phyloP scores from a whole-genome alignment of 2,888 invertebrate species.

The Plutella xylostella region DNA sequence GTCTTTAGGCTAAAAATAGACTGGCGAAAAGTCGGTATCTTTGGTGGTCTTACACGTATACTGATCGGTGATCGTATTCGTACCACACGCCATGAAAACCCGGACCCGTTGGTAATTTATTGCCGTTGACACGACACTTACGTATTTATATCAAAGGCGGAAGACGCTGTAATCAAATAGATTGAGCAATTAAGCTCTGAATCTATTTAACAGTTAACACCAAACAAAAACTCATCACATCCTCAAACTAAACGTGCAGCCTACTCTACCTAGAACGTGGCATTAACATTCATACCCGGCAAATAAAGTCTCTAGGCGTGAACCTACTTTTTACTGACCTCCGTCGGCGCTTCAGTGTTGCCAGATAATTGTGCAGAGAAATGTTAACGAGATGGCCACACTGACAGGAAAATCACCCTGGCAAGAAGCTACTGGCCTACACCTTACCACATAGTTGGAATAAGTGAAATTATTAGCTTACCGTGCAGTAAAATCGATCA shows the following conservation, averaged over 20 bases:
- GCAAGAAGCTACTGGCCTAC: constrained; percentile 7
- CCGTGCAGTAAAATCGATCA: too few relatives aligned
- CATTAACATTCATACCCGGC: not conserved
- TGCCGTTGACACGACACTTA: too few relatives aligned
- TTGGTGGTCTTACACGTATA: too few relatives aligned
- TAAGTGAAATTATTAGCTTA: constrained; percentile 1
- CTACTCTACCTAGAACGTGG: not conserved
- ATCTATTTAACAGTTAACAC: too few relatives aligned
- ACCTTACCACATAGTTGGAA: not conserved
- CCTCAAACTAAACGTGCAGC: not conserved
- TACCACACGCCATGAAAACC: too few relatives aligned
- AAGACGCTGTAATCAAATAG: too few relatives aligned
- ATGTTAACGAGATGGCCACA: constrained; percentile 13
- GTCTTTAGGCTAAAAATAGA: too few relatives aligned
- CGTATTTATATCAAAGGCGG: too few relatives aligned
- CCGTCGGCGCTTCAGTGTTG: constrained; percentile 9
- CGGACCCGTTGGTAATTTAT: too few relatives aligned
- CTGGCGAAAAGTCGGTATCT: too few relatives aligned
- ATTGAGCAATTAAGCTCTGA: too few relatives aligned
- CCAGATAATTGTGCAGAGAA: constrained; percentile 15
- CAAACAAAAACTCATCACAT: not conserved
- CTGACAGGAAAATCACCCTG: constrained; percentile 13
- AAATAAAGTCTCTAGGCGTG: not conserved
- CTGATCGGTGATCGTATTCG: too few relatives aligned
- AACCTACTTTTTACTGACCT: constrained; percentile 9